Evolutionary conservation across 2,797 vertebrate species (phyloP).

Genomic region (Dendrocincla tyrannina): DNA sequence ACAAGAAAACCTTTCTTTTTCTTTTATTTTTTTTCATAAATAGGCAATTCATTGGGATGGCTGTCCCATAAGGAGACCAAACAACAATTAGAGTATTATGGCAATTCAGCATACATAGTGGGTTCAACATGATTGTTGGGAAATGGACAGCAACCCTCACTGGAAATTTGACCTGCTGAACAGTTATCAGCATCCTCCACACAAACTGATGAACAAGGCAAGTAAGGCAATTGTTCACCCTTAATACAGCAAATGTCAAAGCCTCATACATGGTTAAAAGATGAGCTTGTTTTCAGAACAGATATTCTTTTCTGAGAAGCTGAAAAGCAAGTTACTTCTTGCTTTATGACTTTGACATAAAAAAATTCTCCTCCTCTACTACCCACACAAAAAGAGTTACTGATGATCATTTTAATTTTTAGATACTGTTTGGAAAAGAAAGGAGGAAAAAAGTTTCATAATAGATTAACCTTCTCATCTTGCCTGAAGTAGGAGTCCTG

Average conservation of each 20-base stretch:
- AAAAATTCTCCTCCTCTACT: slow-evolving; percentile 31
- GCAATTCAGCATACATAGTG: neutral
- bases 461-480: slow-evolving; percentile 14
- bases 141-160: neutral
- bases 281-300: neutral
- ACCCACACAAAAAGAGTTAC: slow-evolving; percentile 38
- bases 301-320: neutral
- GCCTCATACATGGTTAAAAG: neutral
- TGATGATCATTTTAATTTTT: slow-evolving; percentile 10
- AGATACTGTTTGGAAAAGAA: slow-evolving; percentile 10
- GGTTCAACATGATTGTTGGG: accelerated
- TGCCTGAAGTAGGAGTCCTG: slow-evolving; percentile 10
- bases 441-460: neutral
- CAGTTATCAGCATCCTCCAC: neutral
- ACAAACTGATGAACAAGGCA: neutral
- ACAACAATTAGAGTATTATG: neutral
- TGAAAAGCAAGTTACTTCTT: neutral
- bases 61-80: neutral
- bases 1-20: neutral
- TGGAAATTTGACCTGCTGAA: neutral
- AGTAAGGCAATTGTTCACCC: neutral
- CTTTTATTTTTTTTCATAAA: neutral
- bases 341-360: slow-evolving; percentile 4
- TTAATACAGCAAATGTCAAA: neutral
- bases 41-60: neutral